Evolutionary conservation across 2,888 invertebrate species (phyloP).

Genomic region (Bombyx huttoni): DNA sequence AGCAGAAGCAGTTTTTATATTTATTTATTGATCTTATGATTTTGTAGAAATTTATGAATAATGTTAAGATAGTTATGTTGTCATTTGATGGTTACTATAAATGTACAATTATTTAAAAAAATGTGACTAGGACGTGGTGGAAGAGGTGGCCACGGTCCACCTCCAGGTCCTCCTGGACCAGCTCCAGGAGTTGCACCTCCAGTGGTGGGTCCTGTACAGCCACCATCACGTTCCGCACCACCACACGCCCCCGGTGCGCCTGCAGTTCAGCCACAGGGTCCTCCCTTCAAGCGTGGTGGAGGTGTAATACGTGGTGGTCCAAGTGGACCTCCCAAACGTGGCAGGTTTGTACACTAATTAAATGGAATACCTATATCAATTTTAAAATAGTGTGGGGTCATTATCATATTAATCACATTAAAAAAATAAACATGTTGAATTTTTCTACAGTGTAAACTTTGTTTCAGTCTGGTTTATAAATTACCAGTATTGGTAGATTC

Average conservation of each 20-base stretch:
- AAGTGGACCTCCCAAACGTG: slow-evolving; percentile 54
- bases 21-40: too few relatives aligned
- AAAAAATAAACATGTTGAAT: too few relatives aligned
- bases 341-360: slow-evolving; percentile 27
- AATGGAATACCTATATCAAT: too few relatives aligned
- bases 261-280: slow-evolving; percentile 21
- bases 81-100: neutral
- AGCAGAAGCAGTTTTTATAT: too few relatives aligned
- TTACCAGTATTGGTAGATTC: too few relatives aligned
- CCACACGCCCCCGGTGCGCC: slow-evolving; percentile 12
- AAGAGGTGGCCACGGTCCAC: slow-evolving; percentile 33
- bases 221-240: slow-evolving; percentile 23
- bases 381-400: too few relatives aligned
- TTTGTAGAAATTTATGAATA: too few relatives aligned
- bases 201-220: slow-evolving; percentile 4
- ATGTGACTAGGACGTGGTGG: slow-evolving; percentile 33
- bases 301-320: slow-evolving; percentile 46
- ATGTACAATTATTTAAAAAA: neutral
- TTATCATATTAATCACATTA: too few relatives aligned
- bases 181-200: slow-evolving; percentile 17
- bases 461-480: too few relatives aligned
- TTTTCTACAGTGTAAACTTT: too few relatives aligned
- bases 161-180: slow-evolving; percentile 12
- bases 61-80: neutral
- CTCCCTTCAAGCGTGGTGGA: slow-evolving; percentile 47